phyloP scores from a whole-genome alignment of 1,140 invertebrate species.

The Papilio dardanus region DNA sequence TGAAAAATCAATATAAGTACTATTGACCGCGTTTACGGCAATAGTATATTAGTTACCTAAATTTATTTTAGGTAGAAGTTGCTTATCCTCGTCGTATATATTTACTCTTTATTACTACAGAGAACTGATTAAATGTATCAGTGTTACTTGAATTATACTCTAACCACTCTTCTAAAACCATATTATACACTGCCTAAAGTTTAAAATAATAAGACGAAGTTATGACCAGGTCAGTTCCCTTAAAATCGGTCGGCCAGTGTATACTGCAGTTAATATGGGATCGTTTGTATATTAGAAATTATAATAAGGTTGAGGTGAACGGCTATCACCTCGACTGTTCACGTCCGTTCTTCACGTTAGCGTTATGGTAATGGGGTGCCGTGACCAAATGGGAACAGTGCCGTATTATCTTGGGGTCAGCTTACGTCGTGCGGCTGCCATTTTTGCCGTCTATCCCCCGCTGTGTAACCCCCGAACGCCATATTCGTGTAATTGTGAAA shows the following conservation, averaged over 20 bases:
- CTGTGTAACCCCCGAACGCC: conserved; percentile 38
- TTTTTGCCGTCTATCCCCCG: conserved; percentile 61
- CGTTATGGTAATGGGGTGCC: conserved; percentile 61
- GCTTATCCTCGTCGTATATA: too few species aligned
- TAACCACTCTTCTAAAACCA: too few species aligned
- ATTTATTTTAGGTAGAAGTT: background rate
- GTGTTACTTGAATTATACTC: too few species aligned
- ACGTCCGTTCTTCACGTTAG: conserved; percentile 52
- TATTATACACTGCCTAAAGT: background rate
- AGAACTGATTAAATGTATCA: too few species aligned
- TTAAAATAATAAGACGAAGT: background rate
- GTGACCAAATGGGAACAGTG: conserved; percentile 58
- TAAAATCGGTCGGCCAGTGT: conserved; percentile 54
- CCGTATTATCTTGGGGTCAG: conserved; percentile 58
- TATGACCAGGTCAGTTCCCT: conserved; percentile 46
- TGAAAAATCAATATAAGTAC: conserved; percentile 40
- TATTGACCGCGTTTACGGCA: conserved; percentile 14
- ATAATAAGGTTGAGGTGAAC: conserved; percentile 53
- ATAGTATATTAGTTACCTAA: background rate
- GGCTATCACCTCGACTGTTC: conserved; percentile 47
- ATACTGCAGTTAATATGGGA: conserved; percentile 46
- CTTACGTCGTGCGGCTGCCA: conserved; percentile 67
- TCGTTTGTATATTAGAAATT: conserved; percentile 59
- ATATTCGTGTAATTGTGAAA: conserved; percentile 39
- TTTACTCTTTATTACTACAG: too few species aligned